Evolutionary conservation across 37 sponge, comb jelly and placozoan species (phyloP).

Genomic region (Axinella damicornis): DNA sequence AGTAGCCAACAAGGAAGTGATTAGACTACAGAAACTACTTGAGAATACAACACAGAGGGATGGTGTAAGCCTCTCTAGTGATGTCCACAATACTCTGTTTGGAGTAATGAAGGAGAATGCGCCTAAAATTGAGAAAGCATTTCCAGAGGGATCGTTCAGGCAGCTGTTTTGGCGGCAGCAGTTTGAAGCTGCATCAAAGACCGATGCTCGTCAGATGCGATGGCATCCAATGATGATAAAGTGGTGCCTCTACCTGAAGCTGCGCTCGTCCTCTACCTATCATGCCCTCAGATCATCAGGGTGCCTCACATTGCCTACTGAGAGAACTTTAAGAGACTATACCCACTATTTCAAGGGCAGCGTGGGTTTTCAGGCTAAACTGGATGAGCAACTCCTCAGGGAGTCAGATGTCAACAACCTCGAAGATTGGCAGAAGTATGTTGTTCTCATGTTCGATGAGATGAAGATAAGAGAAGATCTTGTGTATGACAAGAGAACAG

Average conservation of each 20-base stretch:
- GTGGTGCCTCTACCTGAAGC: slow-evolving; percentile 24
- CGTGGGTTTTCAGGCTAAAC: slow-evolving; percentile 7
- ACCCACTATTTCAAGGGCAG: slow-evolving; percentile 7
- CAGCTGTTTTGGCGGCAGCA: slow-evolving; percentile 43
- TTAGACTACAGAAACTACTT: background rate
- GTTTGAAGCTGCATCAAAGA: slow-evolving; percentile 22
- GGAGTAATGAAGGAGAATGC: slow-evolving; percentile 2
- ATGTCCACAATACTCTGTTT: background rate
- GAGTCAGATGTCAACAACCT: too few species aligned
- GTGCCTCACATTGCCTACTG: slow-evolving; percentile 12
- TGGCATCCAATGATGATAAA: slow-evolving; percentile 40
- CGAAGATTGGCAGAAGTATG: slow-evolving; percentile 1
- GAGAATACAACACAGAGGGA: background rate
- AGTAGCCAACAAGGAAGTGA: background rate
- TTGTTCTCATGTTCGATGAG: slow-evolving; percentile 9
- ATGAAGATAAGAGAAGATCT: slow-evolving; percentile 15
- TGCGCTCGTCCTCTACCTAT: too few species aligned
- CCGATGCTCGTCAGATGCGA: slow-evolving; percentile 8
- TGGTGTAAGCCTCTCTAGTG: background rate
- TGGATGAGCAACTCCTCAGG: too few species aligned
- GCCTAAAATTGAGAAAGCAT: background rate
- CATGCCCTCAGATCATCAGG: slow-evolving; percentile 9
- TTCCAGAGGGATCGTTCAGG: slow-evolving; percentile 3
- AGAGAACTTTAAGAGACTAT: slow-evolving; percentile 35
- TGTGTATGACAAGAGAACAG: slow-evolving; percentile 4